A percentile compares a stretch with the other conserved stretches of the same genome.
Evolutionary conservation across 1,140 invertebrate species (phyloP).

Genomic region (Ostrea denselamellosa): DNA sequence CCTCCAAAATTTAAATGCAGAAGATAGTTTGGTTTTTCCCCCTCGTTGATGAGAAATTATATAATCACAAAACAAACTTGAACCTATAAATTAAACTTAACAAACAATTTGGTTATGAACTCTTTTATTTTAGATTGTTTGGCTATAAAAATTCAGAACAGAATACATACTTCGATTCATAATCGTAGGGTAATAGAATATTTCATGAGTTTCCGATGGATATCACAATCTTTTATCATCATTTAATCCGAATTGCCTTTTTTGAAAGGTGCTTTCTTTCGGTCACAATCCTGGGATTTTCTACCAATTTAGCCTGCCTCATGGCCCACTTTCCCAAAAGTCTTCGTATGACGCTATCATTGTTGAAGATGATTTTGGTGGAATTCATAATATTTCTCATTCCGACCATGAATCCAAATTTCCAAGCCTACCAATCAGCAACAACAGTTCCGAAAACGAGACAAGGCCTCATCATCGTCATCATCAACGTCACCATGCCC

Average conservation of each 20-base stretch:
- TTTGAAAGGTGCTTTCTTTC: conserved; percentile 23
- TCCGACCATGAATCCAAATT: background rate
- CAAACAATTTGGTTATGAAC: too few species aligned
- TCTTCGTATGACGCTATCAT: conserved; percentile 28
- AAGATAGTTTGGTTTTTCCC: too few species aligned
- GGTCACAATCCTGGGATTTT: conserved; percentile 33
- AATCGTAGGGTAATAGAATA: too few species aligned
- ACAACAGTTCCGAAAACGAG: background rate
- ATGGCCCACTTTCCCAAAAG: background rate
- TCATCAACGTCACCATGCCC: background rate
- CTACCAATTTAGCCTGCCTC: conserved; percentile 31
- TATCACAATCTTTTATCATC: too few species aligned
- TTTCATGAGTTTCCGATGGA: too few species aligned
- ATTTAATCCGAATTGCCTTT: background rate
- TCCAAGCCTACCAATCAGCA: background rate
- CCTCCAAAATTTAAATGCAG: too few species aligned
- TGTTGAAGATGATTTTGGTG: conserved; percentile 22
- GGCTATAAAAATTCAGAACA: too few species aligned
- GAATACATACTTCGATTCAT: too few species aligned
- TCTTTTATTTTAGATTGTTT: too few species aligned
- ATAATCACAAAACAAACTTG: too few species aligned
- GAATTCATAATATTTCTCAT: background rate
- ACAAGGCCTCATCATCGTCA: background rate
- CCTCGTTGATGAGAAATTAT: too few species aligned
- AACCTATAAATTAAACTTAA: too few species aligned